Base-by-base conservation (phyloP, 2,888 invertebrate species). In the Eumerus sabulonum region DNA sequence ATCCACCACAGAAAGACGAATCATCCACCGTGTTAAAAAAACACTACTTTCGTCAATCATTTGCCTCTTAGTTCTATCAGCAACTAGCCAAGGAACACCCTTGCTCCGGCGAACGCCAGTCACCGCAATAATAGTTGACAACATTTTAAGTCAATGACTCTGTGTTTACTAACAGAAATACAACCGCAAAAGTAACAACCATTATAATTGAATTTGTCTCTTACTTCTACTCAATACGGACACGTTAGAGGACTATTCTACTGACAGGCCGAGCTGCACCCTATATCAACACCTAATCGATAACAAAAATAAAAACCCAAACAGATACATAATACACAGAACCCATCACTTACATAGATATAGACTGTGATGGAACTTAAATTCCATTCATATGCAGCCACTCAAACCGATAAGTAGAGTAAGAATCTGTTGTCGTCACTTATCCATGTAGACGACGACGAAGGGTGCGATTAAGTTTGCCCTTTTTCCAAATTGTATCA, bases 341-440 rank as follows among this genome's bases (percentile, higher is more conserved):
- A n/a, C n/a, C n/a, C n/a, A n/a, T n/a, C n/a, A n/a, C n/a, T n/a
- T n/a, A n/a, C n/a, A n/a, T n/a, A n/a, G n/a, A n/a, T n/a, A n/a
- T n/a, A n/a, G n/a, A n/a, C n/a, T n/a, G n/a, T 40, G 56, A 74
- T 60, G 64, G 19, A 68, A 74, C 68, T 54, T 70, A 74, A 79
- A 70, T 64, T 79, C 68, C 74, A 70, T 74, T 79, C 74, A 79
- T 79, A 79, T 79, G 74, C 79, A 79, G 74, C 74, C 68, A 74
- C 79, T 74, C 60, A 74, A 54, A 64, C n/a, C 64, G 68, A 70
- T 79, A 79, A 79, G 79, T 64, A 54, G 74, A 63, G 53, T 54
- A 57, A 72, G 50, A 79, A 68, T 68, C 77, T 77, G 60, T 47
- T 67, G 67, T 72, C 66, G 54, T 47, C 42, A 72, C 60, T 45